Conservation (phyloP, 2,113 vertebrate species). For the Periophthalmodon schlosseri region DNA sequence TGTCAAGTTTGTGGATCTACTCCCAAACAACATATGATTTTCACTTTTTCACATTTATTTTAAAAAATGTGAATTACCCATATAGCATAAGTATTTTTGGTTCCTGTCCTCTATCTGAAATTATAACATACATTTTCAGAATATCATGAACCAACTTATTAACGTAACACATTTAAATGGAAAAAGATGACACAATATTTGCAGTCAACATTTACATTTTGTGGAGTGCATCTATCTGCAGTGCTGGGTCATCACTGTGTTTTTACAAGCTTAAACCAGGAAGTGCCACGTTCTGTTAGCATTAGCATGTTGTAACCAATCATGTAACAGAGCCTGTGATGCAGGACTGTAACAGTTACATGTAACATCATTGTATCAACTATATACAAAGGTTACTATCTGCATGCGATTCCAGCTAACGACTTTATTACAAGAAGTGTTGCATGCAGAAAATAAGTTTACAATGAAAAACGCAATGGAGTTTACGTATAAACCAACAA, state of each 20-base stretch:
- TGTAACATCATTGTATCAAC: background rate
- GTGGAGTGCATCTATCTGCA: conserved; percentile 22
- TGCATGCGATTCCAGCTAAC: conserved; percentile 51
- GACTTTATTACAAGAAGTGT: conserved; percentile 12
- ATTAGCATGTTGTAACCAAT: conserved; percentile 9
- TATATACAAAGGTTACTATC: conserved; percentile 19
- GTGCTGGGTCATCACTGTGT: conserved; percentile 57
- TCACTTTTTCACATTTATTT: no score
- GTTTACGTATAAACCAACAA: conserved; percentile 31
- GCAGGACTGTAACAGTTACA: background rate
- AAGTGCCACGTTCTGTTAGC: conserved; percentile 24
- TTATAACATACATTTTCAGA: no score
- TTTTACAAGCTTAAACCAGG: conserved; percentile 19
- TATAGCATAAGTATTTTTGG: no score
- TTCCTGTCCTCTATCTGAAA: no score
- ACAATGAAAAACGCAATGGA: background rate
- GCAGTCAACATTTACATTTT: background rate
- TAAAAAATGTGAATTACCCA: no score
- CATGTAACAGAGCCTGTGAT: background rate
- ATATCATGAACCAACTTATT: no score
- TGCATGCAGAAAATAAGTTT: conserved; percentile 43
- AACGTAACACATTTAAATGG: no score
- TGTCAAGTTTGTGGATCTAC: no score
- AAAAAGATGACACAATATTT: background rate
- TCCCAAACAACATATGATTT: no score